A percentile compares a stretch with the other conserved stretches of the same genome.
Evolutionary conservation across 92 coral and sea anemone species (phyloP).

Genomic region (Porites cylindrica): DNA sequence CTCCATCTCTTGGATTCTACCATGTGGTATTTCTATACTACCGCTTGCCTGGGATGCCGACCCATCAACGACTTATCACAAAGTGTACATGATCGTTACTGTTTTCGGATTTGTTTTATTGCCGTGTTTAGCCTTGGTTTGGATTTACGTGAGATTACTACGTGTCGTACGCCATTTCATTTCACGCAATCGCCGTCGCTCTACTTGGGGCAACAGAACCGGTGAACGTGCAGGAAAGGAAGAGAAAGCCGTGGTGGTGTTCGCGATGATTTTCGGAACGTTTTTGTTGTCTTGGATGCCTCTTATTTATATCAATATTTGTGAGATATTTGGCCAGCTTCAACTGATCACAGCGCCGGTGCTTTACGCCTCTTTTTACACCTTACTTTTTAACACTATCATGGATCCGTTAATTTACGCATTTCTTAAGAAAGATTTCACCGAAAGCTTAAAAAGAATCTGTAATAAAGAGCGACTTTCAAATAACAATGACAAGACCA

Average conservation of each 20-base stretch:
- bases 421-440: slow-evolving; percentile 83
- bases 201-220: slow-evolving; percentile 87
- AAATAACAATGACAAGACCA: not conserved
- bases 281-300: slow-evolving; percentile 86
- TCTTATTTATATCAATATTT: slow-evolving; percentile 79
- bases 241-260: slow-evolving; percentile 77
- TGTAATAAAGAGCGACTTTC: slow-evolving; percentile 11
- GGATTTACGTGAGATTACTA: slow-evolving; percentile 77
- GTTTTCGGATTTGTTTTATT: slow-evolving; percentile 75
- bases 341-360: slow-evolving; percentile 66
- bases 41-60: slow-evolving; percentile 84
- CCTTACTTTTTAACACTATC: slow-evolving; percentile 82
- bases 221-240: slow-evolving; percentile 86
- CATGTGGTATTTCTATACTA: slow-evolving; percentile 68
- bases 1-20: slow-evolving; percentile 70
- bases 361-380: slow-evolving; percentile 76
- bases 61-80: slow-evolving; percentile 61
- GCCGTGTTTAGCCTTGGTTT: slow-evolving; percentile 82
- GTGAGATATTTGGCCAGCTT: slow-evolving; percentile 62
- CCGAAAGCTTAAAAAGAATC: slow-evolving; percentile 51
- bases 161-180: slow-evolving; percentile 82
- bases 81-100: slow-evolving; percentile 65
- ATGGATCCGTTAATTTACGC: slow-evolving; percentile 88
- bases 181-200: slow-evolving; percentile 77
- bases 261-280: slow-evolving; percentile 78